Evolutionary conservation across 2,888 invertebrate species (phyloP).

Genomic region (Orthosia gothica): DNA sequence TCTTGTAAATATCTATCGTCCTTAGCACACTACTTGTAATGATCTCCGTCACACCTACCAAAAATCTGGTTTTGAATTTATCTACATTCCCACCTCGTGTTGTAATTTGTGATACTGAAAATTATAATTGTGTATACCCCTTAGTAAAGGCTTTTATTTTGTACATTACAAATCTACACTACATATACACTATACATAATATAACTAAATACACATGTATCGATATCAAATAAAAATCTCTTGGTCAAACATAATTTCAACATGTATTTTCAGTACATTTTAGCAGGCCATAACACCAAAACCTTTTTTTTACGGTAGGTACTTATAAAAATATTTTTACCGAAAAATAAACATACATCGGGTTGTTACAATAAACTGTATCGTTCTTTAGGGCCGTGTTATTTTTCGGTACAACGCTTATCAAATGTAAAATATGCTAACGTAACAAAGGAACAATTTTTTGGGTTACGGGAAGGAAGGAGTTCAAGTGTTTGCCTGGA

Average conservation of each 20-base stretch:
- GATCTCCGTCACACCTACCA: no score
- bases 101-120: no score
- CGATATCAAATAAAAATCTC: slow-evolving; percentile 20
- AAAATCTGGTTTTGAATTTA: no score
- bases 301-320: slow-evolving; percentile 44
- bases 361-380: slow-evolving; percentile 44
- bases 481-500: slow-evolving; percentile 35
- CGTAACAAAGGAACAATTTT: slow-evolving; percentile 49
- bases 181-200: no score
- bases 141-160: no score
- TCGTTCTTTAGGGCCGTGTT: slow-evolving; percentile 40
- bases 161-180: no score
- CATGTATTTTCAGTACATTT: slow-evolving; percentile 18
- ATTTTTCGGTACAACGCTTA: slow-evolving; percentile 53
- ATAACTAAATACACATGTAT: not conserved
- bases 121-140: no score
- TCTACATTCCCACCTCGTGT: no score
- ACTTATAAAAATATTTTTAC: slow-evolving; percentile 45
- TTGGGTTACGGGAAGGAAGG: slow-evolving; percentile 24
- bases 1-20: no score
- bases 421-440: slow-evolving; percentile 60
- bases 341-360: slow-evolving; percentile 50
- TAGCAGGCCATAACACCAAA: slow-evolving; percentile 18
- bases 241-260: slow-evolving; percentile 11
- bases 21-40: no score